Percentiles rank a stretch among this genome's conserved stretches.
Conservation (phyloP, 1,140 invertebrate species). For the Hylyphantes graminicola region DNA sequence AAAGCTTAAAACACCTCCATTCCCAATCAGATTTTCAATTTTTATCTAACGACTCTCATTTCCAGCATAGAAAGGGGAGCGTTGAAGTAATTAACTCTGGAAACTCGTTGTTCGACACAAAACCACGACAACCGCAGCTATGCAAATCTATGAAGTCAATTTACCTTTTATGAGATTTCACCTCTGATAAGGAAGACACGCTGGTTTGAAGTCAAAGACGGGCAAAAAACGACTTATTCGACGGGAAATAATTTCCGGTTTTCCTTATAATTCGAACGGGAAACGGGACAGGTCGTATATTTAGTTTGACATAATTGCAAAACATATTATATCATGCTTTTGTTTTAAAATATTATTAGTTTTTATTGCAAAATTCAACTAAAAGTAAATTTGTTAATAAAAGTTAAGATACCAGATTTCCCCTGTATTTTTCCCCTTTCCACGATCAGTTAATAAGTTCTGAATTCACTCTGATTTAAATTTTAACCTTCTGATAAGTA, state of each 20-base stretch:
- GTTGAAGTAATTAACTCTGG: constrained; percentile 36
- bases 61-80: constrained; percentile 6
- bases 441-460: too few relatives aligned
- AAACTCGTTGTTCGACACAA: constrained; percentile 21
- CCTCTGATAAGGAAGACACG: constrained; percentile 35
- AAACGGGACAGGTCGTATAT: constrained; percentile 32
- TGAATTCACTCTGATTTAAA: too few relatives aligned
- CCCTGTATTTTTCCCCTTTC: too few relatives aligned
- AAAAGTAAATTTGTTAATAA: too few relatives aligned
- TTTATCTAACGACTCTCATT: constrained; percentile 16
- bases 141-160: constrained; percentile 47
- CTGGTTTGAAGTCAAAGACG: background rate
- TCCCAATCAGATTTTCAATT: constrained; percentile 7
- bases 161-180: constrained; percentile 43
- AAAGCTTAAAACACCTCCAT: too few relatives aligned
- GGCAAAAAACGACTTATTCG: background rate
- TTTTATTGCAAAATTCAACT: too few relatives aligned
- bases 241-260: constrained; percentile 49
- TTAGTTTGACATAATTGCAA: background rate
- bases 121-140: constrained; percentile 5
- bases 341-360: too few relatives aligned
- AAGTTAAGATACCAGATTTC: too few relatives aligned
- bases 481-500: too few relatives aligned
- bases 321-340: too few relatives aligned
- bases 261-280: constrained; percentile 51